Base-by-base conservation (phyloP, 2,888 invertebrate species). In the Mayetiola destructor region DNA sequence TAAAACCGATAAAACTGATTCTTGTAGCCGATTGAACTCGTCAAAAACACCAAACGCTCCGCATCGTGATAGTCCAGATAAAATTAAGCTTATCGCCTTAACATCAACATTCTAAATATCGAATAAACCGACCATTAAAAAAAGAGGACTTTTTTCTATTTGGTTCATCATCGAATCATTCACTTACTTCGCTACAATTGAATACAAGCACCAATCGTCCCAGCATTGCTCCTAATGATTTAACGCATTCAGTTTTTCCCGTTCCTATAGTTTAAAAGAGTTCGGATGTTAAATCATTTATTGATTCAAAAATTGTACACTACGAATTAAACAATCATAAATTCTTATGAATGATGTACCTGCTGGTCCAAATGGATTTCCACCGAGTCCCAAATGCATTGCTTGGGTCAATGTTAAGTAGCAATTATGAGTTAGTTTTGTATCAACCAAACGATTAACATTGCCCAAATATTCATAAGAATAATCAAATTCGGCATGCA, bases 1-100 rank as follows among this genome's bases (percentile, higher is more conserved):
- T 30, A 96, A 88, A 0, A 94, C 88, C 1, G 96, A 96, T 52
- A 99, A 75, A 0, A 97, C 96, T 42, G 87, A 86, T 67, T 93
- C 90, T 64, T 95, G 89, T 32, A 99, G 75, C 1, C 99, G 85
- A 75, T 99, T 99, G 74, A 99, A 97, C 75, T 99, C 99, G 72
- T 99, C 99, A 73, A 99, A 99, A 71, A 97, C 99, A 14, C 89
- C 97, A 97, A 97, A 99, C 10, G 96, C 95, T 10, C 95, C 94
- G 66, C 91, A 86, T 67, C 89, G 84, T 0, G 94, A 91, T 53
- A 99, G 72, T 0, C 99, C 99, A 30, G 89, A 85, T 58, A 99
- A 80, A 64, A 99, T 89, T 30, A 97, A 78, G 6, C 88, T 88
- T 88, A 99, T 93, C 55, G 96, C 93, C 64, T 85, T 84, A 0